These are phyloP conservation scores for Caenorhabditis elegans DNA, from an alignment of 1,140 invertebrate genomes.

Conservation along the genomic window DNA sequence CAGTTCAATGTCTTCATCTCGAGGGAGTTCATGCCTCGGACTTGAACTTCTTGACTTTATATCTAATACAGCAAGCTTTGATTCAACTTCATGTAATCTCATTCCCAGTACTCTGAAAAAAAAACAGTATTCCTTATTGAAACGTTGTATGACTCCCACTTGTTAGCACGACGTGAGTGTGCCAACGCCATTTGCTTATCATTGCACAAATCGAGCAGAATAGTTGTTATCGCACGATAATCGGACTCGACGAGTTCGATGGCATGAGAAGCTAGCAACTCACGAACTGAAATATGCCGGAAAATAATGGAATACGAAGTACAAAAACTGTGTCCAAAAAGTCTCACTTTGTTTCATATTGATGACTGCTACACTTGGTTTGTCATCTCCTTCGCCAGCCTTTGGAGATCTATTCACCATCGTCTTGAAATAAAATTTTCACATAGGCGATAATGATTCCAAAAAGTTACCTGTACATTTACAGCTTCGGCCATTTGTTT, in stretches of 20 bases:
- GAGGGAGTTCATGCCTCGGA: not conserved
- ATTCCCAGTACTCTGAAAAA: constrained; percentile 26
- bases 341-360: constrained; percentile 44
- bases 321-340: not conserved
- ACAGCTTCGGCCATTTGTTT: constrained; percentile 38
- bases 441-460: not conserved
- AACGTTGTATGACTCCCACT: not conserved
- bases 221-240: constrained; percentile 37
- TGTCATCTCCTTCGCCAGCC: not conserved
- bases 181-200: constrained; percentile 46
- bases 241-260: constrained; percentile 45
- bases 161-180: constrained; percentile 41
- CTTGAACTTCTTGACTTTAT: constrained; percentile 20
- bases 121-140: not conserved
- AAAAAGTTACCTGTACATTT: constrained; percentile 24
- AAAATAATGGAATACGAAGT: not conserved
- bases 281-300: constrained; percentile 40
- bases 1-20: not conserved
- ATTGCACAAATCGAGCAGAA: constrained; percentile 46
- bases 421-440: not conserved
- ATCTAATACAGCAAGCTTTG: constrained; percentile 12
- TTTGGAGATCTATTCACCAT: constrained; percentile 12
- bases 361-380: constrained; percentile 39
- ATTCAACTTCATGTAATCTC: constrained; percentile 29
- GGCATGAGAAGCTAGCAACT: constrained; percentile 38